Evolutionary conservation across 2,888 invertebrate genomes (phyloP).

Genomic region (Ophioninae sp.): DNA sequence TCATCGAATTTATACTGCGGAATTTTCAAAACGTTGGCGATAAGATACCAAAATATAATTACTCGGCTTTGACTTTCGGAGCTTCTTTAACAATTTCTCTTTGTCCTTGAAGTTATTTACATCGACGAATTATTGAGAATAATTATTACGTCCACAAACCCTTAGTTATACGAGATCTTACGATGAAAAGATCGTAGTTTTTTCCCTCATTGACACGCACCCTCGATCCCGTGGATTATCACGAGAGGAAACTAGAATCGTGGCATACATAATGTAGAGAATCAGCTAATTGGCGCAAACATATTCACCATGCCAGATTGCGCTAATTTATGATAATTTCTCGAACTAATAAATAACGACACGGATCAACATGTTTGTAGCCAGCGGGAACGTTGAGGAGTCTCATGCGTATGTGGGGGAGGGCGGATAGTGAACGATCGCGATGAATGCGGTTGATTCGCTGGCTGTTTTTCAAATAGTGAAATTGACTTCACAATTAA

Average conservation of each 20-base stretch:
- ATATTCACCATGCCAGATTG: constrained; percentile 73
- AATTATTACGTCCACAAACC: not conserved
- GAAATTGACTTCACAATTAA: not conserved
- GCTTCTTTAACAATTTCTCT: too few species aligned
- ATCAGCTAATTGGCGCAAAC: constrained; percentile 41
- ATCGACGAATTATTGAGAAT: too few species aligned
- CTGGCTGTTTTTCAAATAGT: not conserved
- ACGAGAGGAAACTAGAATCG: not conserved
- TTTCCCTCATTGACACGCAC: constrained; percentile 1
- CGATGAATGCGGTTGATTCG: not conserved
- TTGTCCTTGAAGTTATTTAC: too few species aligned
- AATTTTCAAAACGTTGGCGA: constrained; percentile 45
- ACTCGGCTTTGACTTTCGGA: too few species aligned
- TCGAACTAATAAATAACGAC: constrained; percentile 78
- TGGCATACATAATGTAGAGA: constrained; percentile 5
- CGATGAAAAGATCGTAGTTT: not conserved
- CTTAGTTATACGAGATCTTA: not conserved
- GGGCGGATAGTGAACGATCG: not conserved
- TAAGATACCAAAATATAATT: constrained; percentile 6
- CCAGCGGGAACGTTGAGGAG: constrained; percentile 59
- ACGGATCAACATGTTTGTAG: constrained; percentile 76
- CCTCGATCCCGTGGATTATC: constrained; percentile 14
- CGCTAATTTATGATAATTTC: constrained; percentile 80
- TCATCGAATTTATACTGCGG: constrained; percentile 73
- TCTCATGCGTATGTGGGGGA: not conserved